A percentile compares a stretch with the other conserved stretches of the same genome.
Conservation (phyloP, 2,797 vertebrate genomes). For the Aplochiton taeniatus region DNA sequence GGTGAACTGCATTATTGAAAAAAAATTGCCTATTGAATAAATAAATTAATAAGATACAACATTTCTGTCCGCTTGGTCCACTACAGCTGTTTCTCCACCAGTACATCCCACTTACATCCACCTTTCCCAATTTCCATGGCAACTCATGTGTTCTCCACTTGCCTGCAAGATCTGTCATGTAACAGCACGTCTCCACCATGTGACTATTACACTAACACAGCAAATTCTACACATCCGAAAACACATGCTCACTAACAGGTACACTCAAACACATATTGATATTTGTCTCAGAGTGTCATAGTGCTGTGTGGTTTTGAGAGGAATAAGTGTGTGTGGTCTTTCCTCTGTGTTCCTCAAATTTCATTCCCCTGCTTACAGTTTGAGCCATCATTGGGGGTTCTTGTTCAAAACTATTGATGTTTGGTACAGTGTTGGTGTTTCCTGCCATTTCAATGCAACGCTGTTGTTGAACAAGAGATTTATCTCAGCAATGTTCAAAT, state of each 20-base stretch:
- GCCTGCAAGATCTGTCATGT: constrained; percentile 50
- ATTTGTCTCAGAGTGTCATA: neutral
- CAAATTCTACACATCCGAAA: constrained; percentile 17
- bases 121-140: constrained; percentile 23
- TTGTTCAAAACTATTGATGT: no score
- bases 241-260: constrained; percentile 11
- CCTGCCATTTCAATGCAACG: no score
- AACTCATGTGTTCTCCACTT: constrained; percentile 30
- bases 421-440: no score
- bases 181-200: constrained; percentile 55
- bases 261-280: constrained; percentile 13
- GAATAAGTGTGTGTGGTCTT: no score
- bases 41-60: neutral
- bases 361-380: no score
- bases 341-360: no score
- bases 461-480: no score
- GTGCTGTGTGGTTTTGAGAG: no score
- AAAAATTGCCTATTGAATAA: no score
- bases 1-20: no score
- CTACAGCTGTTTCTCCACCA: neutral
- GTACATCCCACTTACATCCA: constrained; percentile 17
- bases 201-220: constrained; percentile 53
- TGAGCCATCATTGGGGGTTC: no score
- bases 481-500: no score
- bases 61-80: neutral